phyloP scores from a whole-genome alignment of 37 sponge, comb jelly and placozoan species.

The Geodia barretti region DNA sequence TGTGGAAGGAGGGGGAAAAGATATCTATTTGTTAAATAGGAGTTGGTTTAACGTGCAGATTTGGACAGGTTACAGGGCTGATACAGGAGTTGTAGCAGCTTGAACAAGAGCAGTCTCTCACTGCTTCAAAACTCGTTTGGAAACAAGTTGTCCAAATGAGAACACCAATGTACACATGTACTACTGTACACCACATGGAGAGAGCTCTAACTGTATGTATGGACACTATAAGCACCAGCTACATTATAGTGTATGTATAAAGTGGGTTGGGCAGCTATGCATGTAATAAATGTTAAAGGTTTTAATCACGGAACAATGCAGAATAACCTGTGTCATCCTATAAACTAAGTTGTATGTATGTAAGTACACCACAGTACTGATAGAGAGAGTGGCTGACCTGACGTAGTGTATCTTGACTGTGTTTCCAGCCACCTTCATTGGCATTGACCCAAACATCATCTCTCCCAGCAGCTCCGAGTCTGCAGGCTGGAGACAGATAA shows the following conservation, averaged over 20 bases:
- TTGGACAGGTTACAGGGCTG: too few species aligned
- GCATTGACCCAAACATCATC: conserved; percentile 84
- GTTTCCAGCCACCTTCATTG: conserved; percentile 62
- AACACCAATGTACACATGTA: too few species aligned
- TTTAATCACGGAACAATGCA: neutral
- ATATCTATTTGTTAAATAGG: too few species aligned
- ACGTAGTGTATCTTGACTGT: conserved; percentile 75
- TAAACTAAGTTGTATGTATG: neutral
- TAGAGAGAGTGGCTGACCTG: conserved; percentile 10
- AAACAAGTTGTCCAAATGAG: too few species aligned
- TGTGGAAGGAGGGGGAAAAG: too few species aligned
- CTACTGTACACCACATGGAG: too few species aligned
- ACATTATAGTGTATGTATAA: neutral
- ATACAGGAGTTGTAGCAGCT: too few species aligned
- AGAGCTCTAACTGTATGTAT: neutral
- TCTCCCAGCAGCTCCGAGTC: conserved; percentile 65
- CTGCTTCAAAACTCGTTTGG: too few species aligned
- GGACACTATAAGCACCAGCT: neutral
- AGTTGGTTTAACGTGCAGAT: too few species aligned
- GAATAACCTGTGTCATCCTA: neutral
- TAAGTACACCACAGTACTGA: neutral
- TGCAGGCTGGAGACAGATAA: conserved; percentile 51
- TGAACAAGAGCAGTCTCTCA: too few species aligned
- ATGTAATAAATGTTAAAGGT: neutral
- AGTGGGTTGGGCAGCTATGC: neutral